A percentile compares a stretch with the other conserved stretches of the same genome.
Evolutionary conservation across 2,888 invertebrate species (phyloP).

Genomic region (Fragum whitleyi): DNA sequence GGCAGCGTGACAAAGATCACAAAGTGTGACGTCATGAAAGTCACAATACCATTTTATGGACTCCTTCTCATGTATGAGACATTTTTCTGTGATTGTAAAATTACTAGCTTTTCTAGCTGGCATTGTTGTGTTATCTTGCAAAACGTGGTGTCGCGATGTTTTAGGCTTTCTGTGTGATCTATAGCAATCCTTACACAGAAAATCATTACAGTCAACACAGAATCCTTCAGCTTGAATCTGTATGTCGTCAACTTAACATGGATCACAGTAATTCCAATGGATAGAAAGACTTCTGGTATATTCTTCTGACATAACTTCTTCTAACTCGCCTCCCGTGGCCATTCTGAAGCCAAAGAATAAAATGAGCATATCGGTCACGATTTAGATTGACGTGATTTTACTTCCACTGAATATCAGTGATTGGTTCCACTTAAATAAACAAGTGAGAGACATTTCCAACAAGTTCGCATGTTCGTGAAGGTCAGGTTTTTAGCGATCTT

Average conservation of each 20-base stretch:
- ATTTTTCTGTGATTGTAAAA: neutral
- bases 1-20: neutral
- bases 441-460: no score
- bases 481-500: no score
- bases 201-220: constrained; percentile 31
- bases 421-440: no score
- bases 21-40: neutral
- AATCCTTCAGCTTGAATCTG: constrained; percentile 23
- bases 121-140: constrained; percentile 9
- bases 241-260: constrained; percentile 8
- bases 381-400: no score
- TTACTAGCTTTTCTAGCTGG: neutral
- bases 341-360: neutral
- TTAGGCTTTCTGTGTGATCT: constrained; percentile 1
- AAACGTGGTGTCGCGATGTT: neutral
- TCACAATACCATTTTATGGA: neutral
- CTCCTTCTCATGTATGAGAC: neutral
- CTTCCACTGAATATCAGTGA: no score
- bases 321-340: neutral
- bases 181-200: constrained; percentile 25
- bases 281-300: neutral
- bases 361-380: no score
- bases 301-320: neutral
- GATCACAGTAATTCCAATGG: neutral
- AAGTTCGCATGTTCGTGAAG: no score